These are phyloP conservation scores for Erynnis tages DNA, from an alignment of 2,888 invertebrate genomes.

Conservation along the genomic window DNA sequence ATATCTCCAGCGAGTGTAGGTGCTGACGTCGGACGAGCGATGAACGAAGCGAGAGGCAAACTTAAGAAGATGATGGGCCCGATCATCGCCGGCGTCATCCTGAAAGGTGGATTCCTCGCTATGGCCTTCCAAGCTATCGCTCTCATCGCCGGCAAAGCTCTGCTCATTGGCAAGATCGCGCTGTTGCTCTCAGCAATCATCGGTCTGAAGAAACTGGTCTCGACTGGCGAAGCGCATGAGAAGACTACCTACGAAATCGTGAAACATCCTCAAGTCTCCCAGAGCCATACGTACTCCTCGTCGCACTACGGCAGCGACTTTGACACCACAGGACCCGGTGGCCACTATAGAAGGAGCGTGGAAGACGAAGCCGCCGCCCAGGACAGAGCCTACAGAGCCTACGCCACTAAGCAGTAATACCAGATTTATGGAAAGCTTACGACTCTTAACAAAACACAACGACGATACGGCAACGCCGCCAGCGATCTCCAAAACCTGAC, in stretches of 20 bases:
- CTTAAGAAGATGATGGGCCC: conserved; percentile 85
- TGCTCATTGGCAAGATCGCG: conserved; percentile 92
- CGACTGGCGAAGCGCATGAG: conserved; percentile 84
- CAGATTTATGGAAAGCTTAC: conserved; percentile 45
- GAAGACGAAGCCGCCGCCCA: conserved; percentile 83
- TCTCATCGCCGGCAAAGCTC: conserved; percentile 89
- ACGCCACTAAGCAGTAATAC: conserved; percentile 62
- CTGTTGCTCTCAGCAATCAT: conserved; percentile 89
- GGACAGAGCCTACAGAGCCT: conserved; percentile 83
- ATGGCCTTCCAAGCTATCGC: conserved; percentile 89
- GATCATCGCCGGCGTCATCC: conserved; percentile 84
- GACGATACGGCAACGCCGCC: conserved; percentile 49
- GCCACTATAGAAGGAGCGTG: conserved; percentile 82
- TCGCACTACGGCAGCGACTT: conserved; percentile 85
- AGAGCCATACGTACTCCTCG: conserved; percentile 88
- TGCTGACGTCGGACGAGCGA: conserved; percentile 67
- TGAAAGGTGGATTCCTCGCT: conserved; percentile 87
- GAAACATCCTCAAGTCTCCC: conserved; percentile 91
- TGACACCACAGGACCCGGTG: conserved; percentile 80
- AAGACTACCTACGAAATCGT: conserved; percentile 93
- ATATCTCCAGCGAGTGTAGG: conserved; percentile 70
- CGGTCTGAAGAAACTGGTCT: conserved; percentile 89
- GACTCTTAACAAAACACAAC: conserved; percentile 66
- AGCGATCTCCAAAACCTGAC: conserved; percentile 39
- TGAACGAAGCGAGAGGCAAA: conserved; percentile 81